phyloP scores from a whole-genome alignment of 2,113 vertebrate species.

The Gymnorhina tibicen region DNA sequence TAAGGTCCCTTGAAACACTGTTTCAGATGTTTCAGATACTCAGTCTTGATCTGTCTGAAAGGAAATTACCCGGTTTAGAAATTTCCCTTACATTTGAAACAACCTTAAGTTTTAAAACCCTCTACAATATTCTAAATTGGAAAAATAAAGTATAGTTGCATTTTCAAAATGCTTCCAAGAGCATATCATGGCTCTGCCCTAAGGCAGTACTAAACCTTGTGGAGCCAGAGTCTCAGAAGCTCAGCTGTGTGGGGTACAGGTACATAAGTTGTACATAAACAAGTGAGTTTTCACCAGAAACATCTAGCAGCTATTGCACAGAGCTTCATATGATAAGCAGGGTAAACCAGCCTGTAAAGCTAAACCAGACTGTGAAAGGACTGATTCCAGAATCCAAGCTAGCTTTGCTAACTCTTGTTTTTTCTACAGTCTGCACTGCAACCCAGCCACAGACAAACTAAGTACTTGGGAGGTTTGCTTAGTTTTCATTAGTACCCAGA shows the following conservation, averaged over 20 bases:
- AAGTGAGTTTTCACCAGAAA: neutral
- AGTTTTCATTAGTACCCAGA: neutral
- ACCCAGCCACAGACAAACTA: neutral
- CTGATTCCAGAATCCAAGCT: neutral
- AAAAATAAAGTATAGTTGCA: neutral
- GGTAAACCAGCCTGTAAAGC: neutral
- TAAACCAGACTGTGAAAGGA: neutral
- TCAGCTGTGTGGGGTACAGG: accelerated
- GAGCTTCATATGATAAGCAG: neutral
- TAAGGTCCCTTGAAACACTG: neutral
- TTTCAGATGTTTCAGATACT: neutral
- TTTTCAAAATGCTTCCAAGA: neutral
- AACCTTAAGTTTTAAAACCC: neutral
- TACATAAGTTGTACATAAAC: neutral
- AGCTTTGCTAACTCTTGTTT: neutral
- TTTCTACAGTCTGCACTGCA: neutral
- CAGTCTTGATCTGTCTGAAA: neutral
- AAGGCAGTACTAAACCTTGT: neutral
- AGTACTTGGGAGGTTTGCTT: neutral
- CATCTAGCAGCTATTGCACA: neutral
- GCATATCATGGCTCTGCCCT: neutral
- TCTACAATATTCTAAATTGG: neutral
- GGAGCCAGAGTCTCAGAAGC: neutral
- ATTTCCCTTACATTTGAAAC: neutral
- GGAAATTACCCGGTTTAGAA: neutral